Evolutionary conservation across 2,113 vertebrate species (phyloP).

Genomic region (Tetraodon nigroviridis): DNA sequence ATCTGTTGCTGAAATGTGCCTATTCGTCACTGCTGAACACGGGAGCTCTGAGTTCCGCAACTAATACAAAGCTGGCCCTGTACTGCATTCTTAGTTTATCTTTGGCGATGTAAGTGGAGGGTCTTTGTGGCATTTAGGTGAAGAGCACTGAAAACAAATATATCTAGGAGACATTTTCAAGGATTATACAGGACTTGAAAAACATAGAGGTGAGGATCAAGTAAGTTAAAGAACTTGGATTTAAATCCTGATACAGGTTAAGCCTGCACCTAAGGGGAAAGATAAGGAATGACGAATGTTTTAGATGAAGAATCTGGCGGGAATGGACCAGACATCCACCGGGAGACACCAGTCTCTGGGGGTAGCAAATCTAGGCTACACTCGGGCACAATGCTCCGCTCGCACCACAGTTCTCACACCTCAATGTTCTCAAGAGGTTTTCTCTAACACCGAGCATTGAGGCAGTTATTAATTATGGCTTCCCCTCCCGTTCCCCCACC

Average conservation of each 20-base stretch:
- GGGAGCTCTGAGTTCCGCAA: too few species aligned
- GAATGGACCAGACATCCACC: slow-evolving; percentile 61
- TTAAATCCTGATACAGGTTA: slow-evolving; percentile 28
- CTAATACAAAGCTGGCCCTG: slow-evolving; percentile 10
- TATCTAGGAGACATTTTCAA: too few species aligned
- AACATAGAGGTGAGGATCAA: too few species aligned
- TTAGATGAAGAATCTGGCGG: slow-evolving; percentile 45
- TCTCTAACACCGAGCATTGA: slow-evolving; percentile 41
- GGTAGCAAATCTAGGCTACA: slow-evolving; percentile 51
- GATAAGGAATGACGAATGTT: slow-evolving; percentile 59
- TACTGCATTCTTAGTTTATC: too few species aligned
- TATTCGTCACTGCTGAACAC: slow-evolving; percentile 42
- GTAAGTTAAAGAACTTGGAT: slow-evolving; percentile 5
- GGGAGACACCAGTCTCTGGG: slow-evolving; percentile 53
- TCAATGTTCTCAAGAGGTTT: slow-evolving; percentile 36
- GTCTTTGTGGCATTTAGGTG: background rate
- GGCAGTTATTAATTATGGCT: slow-evolving; percentile 53
- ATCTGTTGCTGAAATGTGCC: slow-evolving; percentile 29
- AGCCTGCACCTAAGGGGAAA: slow-evolving; percentile 37
- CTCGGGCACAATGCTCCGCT: slow-evolving; percentile 30
- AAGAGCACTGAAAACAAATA: slow-evolving; percentile 19
- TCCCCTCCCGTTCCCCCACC: slow-evolving; percentile 8
- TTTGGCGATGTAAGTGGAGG: too few species aligned
- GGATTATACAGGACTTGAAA: too few species aligned
- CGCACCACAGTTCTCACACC: slow-evolving; percentile 29